Conservation (phyloP, 1,140 invertebrate genomes). For the Mizuhopecten yessoensis region DNA sequence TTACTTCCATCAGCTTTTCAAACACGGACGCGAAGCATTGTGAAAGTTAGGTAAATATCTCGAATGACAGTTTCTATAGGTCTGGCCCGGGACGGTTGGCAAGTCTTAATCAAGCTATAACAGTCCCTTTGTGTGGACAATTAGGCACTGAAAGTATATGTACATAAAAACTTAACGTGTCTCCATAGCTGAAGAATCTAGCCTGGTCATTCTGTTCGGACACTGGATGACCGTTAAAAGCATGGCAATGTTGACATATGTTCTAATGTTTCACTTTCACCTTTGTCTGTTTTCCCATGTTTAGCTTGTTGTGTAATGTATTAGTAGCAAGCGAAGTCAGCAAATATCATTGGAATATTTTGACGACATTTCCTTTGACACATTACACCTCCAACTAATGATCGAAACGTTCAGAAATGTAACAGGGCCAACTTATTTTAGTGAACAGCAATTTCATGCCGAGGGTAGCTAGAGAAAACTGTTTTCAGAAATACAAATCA, state of each 20-base stretch:
- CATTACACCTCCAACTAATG: too few species aligned
- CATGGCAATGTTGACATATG: constrained; percentile 1
- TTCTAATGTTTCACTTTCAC: neutral
- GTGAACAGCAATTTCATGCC: too few species aligned
- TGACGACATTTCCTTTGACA: too few species aligned
- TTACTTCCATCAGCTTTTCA: constrained; percentile 38
- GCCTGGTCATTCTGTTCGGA: neutral
- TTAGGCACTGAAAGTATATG: neutral
- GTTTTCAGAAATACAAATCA: too few species aligned
- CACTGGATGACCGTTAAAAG: neutral
- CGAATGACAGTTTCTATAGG: neutral
- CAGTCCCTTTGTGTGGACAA: neutral
- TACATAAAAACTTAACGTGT: neutral
- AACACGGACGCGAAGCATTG: constrained; percentile 24
- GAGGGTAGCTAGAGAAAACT: too few species aligned
- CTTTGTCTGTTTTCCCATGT: neutral
- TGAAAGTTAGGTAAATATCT: constrained; percentile 8
- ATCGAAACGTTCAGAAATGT: too few species aligned
- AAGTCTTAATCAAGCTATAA: constrained; percentile 19
- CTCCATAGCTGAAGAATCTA: neutral
- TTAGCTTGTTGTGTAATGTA: neutral
- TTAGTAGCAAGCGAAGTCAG: neutral
- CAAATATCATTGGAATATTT: too few species aligned
- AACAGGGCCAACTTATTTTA: too few species aligned
- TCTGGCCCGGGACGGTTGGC: neutral